Evolutionary conservation across 1,140 invertebrate genomes (phyloP), one percentile per base, ranked within the genome.

Genomic region (Hycleus cichorii): DNA sequence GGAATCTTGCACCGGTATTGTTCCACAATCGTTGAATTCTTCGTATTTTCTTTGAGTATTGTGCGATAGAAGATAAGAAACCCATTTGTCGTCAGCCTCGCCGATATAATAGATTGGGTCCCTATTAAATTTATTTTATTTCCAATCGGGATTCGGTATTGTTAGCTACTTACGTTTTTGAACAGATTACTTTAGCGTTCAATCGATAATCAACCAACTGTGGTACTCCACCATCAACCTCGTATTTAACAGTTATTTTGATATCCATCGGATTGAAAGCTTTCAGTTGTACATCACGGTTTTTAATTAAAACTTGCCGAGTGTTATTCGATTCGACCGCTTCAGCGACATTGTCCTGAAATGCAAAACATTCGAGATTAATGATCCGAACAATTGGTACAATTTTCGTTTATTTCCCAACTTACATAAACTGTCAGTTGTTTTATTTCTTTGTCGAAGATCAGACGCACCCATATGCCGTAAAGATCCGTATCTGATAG

Each of bases 401-500:
- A 18, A 18, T 18, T 18, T 18, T 18, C 2, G 18, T 18, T 18
- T 18, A 18, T 18, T 18, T 18, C 18, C 18, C 2, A 56, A 62
- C 56, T 62, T 55, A 62, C 60, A 12, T 39, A 18, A 18, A 50
- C 32, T 26, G 44, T 26, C 8, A 62, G 18, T 26, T 62, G 12
- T 25, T 47, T 46, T 12, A 62, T 52, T 25, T 49, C 27, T 38
- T 49, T 47, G 46, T 62, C 57, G 47, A 62, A 62, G 12, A 59
- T 59, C 25, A 62, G 46, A 8, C 60, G 55, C 39, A 59, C 39
- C 60, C 60, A 62, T 25, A 62, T 42, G 11, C 60, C 60, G 27
- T 55, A 45, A 27, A 62, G 47, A n/a, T 55, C 51, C 38, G 47
- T 26, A 24, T 58, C 56, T 25, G 60, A 50, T 39, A 42, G 26